Evolutionary conservation across 2,113 vertebrate genomes (phyloP).

Genomic region (Anthoscopus minutus): DNA sequence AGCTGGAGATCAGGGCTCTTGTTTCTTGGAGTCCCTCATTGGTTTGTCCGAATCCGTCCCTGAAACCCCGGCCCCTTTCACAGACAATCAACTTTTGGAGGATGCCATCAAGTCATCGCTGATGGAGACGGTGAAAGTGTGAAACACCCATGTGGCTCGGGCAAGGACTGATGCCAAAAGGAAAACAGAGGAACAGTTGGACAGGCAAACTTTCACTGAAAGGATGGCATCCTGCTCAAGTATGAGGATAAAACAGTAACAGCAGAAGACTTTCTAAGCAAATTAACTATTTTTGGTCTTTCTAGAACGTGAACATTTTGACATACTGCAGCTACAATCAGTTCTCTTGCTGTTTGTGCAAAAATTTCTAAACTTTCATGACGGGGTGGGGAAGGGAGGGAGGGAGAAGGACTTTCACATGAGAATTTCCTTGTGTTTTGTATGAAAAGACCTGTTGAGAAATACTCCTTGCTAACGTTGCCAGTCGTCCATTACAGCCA

Average conservation of each 20-base stretch:
- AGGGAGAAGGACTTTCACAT: conserved; percentile 8
- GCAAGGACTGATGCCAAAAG: background rate
- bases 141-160: background rate
- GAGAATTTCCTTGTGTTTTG: conserved; percentile 55
- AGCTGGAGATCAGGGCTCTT: conserved; percentile 76
- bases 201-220: background rate
- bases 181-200: background rate
- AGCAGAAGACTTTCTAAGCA: conserved; percentile 13
- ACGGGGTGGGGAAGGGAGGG: background rate
- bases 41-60: conserved; percentile 86
- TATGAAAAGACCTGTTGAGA: conserved; percentile 44
- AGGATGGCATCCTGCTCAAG: background rate
- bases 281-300: conserved; percentile 57
- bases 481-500: conserved; percentile 44
- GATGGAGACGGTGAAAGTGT: conserved; percentile 88
- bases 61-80: conserved; percentile 81
- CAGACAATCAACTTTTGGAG: conserved; percentile 91
- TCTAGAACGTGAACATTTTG: conserved; percentile 41
- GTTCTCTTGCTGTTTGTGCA: conserved; percentile 59
- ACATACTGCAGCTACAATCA: conserved; percentile 64
- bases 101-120: conserved; percentile 86
- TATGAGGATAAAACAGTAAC: background rate
- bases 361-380: conserved; percentile 47
- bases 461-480: conserved; percentile 28
- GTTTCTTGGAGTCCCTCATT: conserved; percentile 91